Percentiles rank a stretch among this genome's conserved stretches.
phyloP scores from a whole-genome alignment of 1,140 invertebrate genomes.

The Amphibalanus amphitrite region DNA sequence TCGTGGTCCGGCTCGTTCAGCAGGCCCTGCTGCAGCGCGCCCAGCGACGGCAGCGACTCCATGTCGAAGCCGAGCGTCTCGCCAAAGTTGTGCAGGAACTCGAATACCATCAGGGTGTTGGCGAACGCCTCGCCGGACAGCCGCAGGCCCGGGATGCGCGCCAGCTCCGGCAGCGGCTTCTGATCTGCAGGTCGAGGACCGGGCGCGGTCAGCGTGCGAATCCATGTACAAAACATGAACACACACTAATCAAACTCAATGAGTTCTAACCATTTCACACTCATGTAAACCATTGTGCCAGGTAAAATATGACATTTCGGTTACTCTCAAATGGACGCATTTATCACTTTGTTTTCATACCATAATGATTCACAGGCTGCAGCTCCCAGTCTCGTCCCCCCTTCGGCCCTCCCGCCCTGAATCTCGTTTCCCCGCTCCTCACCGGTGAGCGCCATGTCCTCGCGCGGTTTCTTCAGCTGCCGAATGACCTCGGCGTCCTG shows the following conservation, averaged over 20 bases:
- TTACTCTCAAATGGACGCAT: too few relatives aligned
- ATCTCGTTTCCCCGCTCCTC: too few relatives aligned
- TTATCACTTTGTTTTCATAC: too few relatives aligned
- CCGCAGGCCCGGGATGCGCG: constrained; percentile 59
- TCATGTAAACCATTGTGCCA: too few relatives aligned
- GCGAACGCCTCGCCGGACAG: constrained; percentile 72
- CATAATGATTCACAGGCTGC: too few relatives aligned
- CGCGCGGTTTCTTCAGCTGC: constrained; percentile 69
- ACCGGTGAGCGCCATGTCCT: constrained; percentile 60
- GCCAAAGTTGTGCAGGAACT: constrained; percentile 90
- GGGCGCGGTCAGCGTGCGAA: neutral
- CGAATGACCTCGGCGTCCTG: constrained; percentile 67
- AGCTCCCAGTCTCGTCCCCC: too few relatives aligned
- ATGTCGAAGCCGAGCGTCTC: constrained; percentile 82
- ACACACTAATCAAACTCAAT: too few relatives aligned
- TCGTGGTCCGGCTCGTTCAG: constrained; percentile 67
- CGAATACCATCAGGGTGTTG: constrained; percentile 79
- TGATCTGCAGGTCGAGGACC: constrained; percentile 31
- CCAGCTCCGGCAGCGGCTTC: constrained; percentile 50
- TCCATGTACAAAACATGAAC: neutral
- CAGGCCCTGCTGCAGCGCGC: constrained; percentile 67
- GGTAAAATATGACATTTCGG: too few relatives aligned
- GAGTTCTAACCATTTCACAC: too few relatives aligned
- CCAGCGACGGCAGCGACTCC: constrained; percentile 67
- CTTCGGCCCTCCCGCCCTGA: too few relatives aligned